A percentile compares a stretch with the other conserved stretches of the same genome.
Evolutionary conservation across 2,888 invertebrate species (phyloP).

Genomic region (Gastracanthus pulcherrimus): DNA sequence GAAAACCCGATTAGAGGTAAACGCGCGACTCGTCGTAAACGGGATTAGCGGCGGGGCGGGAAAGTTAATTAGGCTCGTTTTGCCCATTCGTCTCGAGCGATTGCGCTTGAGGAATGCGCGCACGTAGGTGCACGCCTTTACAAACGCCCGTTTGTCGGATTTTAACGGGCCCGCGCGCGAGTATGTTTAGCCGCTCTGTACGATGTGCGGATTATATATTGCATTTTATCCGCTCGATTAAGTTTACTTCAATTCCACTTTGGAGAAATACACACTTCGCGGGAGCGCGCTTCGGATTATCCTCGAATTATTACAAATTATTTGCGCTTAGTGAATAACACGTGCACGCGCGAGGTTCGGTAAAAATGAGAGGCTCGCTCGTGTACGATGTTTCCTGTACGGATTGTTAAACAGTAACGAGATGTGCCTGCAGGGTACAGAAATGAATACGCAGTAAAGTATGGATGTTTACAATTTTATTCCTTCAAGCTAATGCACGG

Average conservation of each 20-base stretch:
- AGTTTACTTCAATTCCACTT: conserved; percentile 36
- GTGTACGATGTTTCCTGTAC: neutral
- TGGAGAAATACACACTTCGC: conserved; percentile 7
- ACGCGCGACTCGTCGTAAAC: conserved; percentile 51
- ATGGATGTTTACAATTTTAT: conserved; percentile 30
- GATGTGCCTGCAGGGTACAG: conserved; percentile 6
- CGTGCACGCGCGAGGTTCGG: neutral
- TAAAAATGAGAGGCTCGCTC: neutral
- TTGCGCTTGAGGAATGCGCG: conserved; percentile 57
- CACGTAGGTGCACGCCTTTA: neutral
- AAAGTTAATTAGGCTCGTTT: conserved; percentile 63
- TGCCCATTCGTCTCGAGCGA: conserved; percentile 57
- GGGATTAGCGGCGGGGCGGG: conserved; percentile 49
- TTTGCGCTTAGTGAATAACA: neutral
- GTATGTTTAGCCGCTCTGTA: too few species aligned
- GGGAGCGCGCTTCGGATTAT: conserved; percentile 18
- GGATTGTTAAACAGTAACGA: conserved; percentile 31
- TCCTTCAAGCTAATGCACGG: neutral
- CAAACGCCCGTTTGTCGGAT: conserved; percentile 38
- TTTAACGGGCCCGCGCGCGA: conserved; percentile 31
- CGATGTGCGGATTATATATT: conserved; percentile 45
- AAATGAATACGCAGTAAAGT: neutral
- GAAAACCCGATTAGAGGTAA: conserved; percentile 51
- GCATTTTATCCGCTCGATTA: conserved; percentile 47
- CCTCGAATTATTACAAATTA: conserved; percentile 27